A percentile compares a stretch with the other conserved stretches of the same genome.
These are phyloP conservation scores for Echiichthys vipera DNA, from an alignment of 2,797 vertebrate genomes.

Conservation along the genomic window DNA sequence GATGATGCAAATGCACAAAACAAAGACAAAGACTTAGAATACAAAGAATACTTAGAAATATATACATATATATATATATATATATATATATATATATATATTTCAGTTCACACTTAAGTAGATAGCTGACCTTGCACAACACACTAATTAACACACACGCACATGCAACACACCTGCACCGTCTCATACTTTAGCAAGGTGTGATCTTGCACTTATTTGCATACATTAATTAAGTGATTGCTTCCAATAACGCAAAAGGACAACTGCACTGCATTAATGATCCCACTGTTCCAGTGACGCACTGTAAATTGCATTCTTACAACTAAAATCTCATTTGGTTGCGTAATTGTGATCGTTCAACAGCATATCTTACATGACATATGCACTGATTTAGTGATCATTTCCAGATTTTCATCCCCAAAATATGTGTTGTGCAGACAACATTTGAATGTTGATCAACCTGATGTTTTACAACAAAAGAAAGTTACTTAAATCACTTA, in stretches of 20 bases:
- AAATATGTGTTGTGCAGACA: not conserved
- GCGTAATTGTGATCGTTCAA: conserved; percentile 8
- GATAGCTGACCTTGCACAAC: conserved; percentile 84
- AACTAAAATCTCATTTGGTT: not conserved
- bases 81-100: too few species aligned
- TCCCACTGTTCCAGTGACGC: conserved; percentile 42
- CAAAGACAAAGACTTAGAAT: too few species aligned
- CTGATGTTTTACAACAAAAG: not conserved
- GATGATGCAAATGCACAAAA: conserved; percentile 36
- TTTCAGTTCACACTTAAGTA: conserved; percentile 89
- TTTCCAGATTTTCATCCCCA: not conserved
- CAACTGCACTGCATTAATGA: conserved; percentile 56
- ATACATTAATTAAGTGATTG: conserved; percentile 75
- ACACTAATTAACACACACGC: conserved; percentile 72
- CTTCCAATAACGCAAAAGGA: conserved; percentile 62
- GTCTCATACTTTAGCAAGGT: conserved; percentile 66
- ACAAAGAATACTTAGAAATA: too few species aligned
- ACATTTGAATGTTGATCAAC: not conserved
- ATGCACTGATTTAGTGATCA: not conserved
- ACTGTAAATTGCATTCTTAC: conserved; percentile 6
- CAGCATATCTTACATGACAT: conserved; percentile 1
- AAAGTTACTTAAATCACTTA: not conserved
- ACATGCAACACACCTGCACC: conserved; percentile 25
- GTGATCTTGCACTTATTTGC: conserved; percentile 75
- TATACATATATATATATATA: too few species aligned